phyloP scores from a whole-genome alignment of 2,113 vertebrate genomes.

The Corythoichthys haematopterus region DNA sequence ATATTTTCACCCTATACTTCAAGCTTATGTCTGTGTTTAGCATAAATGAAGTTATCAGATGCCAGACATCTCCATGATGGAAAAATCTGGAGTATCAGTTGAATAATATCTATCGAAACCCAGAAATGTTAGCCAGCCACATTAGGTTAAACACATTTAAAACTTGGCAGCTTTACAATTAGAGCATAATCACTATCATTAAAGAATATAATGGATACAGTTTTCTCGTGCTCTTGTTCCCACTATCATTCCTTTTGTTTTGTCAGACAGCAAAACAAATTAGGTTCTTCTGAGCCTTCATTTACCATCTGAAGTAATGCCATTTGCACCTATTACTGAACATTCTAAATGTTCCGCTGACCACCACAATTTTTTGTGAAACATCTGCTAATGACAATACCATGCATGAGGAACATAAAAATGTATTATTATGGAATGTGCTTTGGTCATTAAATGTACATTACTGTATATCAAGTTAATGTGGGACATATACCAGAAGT shows the following conservation, averaged over 20 bases:
- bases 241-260: slow-evolving; percentile 44
- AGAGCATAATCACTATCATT: slow-evolving; percentile 33
- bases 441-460: slow-evolving; percentile 36
- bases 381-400: slow-evolving; percentile 40
- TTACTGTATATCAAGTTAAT: slow-evolving; percentile 15
- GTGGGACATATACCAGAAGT: slow-evolving; percentile 26
- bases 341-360: slow-evolving; percentile 43
- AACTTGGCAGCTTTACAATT: slow-evolving; percentile 37
- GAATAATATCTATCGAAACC: slow-evolving; percentile 36
- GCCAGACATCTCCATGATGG: slow-evolving; percentile 40
- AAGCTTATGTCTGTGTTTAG: slow-evolving; percentile 22
- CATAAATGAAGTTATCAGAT: slow-evolving; percentile 45
- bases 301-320: slow-evolving; percentile 41
- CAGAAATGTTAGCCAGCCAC: slow-evolving; percentile 32
- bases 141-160: slow-evolving; percentile 39
- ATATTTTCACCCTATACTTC: slow-evolving; percentile 22
- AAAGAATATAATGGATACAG: slow-evolving; percentile 36
- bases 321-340: slow-evolving; percentile 23
- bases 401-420: slow-evolving; percentile 22
- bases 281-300: slow-evolving; percentile 26
- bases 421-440: slow-evolving; percentile 48
- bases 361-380: slow-evolving; percentile 20
- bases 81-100: slow-evolving; percentile 41
- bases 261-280: slow-evolving; percentile 27
- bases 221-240: slow-evolving; percentile 43